Conservation (phyloP, 2,113 vertebrate genomes). For the Anolis carolinensis region DNA sequence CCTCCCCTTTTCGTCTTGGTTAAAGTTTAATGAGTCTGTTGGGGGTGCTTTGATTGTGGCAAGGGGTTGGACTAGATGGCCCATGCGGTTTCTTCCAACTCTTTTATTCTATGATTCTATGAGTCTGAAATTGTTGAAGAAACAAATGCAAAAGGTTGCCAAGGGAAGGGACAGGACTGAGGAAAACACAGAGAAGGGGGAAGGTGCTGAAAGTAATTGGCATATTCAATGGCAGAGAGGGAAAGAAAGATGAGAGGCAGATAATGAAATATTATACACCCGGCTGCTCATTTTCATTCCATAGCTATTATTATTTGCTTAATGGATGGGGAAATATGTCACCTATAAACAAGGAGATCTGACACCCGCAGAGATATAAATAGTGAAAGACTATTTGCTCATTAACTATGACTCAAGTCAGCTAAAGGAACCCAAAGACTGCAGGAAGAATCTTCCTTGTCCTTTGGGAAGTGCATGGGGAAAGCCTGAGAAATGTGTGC, state of each 20-base stretch:
- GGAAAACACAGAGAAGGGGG: constrained; percentile 19
- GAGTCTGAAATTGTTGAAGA: constrained; percentile 20
- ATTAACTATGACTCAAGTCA: fast-evolving
- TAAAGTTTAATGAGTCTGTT: constrained; percentile 8
- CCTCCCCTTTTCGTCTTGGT: background rate
- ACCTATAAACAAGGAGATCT: background rate
- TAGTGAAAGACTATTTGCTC: background rate
- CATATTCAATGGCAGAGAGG: constrained; percentile 25
- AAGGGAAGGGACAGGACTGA: background rate
- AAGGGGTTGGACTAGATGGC: too few species aligned
- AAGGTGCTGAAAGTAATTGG: constrained; percentile 14
- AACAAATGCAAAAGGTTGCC: background rate
- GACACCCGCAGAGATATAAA: constrained; percentile 3
- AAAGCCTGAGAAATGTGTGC: background rate
- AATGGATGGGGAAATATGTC: constrained; percentile 2
- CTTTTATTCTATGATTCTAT: too few species aligned
- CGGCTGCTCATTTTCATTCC: constrained; percentile 42
- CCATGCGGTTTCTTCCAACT: too few species aligned
- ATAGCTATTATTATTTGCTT: constrained; percentile 9
- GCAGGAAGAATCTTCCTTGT: background rate
- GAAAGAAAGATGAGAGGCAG: constrained; percentile 32
- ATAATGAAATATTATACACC: constrained; percentile 25
- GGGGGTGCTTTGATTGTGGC: too few species aligned
- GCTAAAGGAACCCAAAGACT: background rate
- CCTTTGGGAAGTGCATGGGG: background rate